These are phyloP conservation scores for Diachasma alloeum DNA, from an alignment of 1,140 invertebrate genomes.

Conservation along the genomic window DNA sequence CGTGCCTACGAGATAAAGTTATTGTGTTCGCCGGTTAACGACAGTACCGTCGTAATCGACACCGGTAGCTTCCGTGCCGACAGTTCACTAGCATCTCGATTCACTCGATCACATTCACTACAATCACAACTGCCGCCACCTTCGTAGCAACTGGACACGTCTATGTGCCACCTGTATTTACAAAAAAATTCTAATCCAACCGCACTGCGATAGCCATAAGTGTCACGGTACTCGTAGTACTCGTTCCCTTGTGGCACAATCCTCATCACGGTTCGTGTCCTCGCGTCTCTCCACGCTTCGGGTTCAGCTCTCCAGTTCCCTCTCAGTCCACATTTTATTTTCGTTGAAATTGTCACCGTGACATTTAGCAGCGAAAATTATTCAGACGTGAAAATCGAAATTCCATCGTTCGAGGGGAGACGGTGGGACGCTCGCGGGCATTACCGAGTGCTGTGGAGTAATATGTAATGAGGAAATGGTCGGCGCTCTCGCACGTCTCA, in stretches of 20 bases:
- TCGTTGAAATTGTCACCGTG: too few relatives aligned
- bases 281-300: neutral
- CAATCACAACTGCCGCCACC: neutral
- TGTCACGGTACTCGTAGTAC: slow-evolving; percentile 25
- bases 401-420: too few relatives aligned
- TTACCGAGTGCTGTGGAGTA: neutral
- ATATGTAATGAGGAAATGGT: neutral
- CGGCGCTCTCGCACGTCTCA: slow-evolving; percentile 19
- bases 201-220: slow-evolving; percentile 12
- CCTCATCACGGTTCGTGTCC: slow-evolving; percentile 25
- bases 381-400: too few relatives aligned
- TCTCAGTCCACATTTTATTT: too few relatives aligned
- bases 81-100: neutral
- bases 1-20: neutral
- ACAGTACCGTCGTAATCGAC: neutral
- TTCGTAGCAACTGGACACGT: neutral
- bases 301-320: neutral
- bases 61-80: neutral
- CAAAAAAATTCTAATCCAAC: neutral
- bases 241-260: slow-evolving; percentile 17
- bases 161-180: slow-evolving; percentile 5
- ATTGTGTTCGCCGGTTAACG: neutral
- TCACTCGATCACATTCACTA: neutral
- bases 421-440: too few relatives aligned
- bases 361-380: too few relatives aligned